A percentile compares a stretch with the other conserved stretches of the same genome.
Conservation (phyloP, 2,797 vertebrate genomes). For the Xenopus petersii region DNA sequence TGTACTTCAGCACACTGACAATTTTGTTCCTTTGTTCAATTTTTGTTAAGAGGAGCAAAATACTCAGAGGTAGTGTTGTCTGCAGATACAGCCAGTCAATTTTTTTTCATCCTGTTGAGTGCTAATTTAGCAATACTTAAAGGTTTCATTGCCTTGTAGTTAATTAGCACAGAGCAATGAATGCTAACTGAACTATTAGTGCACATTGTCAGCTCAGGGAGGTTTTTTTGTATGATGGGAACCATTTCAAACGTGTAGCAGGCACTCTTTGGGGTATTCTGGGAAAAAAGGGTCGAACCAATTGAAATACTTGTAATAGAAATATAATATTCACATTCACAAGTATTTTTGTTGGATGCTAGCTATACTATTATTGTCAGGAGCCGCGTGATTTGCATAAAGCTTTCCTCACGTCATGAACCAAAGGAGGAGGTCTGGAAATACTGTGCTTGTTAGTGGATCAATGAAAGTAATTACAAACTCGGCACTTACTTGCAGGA, state of each 20-base stretch:
- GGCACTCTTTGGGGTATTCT: constrained; percentile 46
- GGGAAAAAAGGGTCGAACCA: constrained; percentile 45
- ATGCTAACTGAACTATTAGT: constrained; percentile 47
- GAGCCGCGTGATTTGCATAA: constrained; percentile 42
- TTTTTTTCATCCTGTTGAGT: constrained; percentile 49
- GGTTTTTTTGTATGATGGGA: constrained; percentile 34
- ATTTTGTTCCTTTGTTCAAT: constrained; percentile 25
- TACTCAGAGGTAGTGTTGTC: constrained; percentile 21
- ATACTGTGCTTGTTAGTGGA: constrained; percentile 55
- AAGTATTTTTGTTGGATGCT: constrained; percentile 55
- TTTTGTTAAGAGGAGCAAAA: constrained; percentile 33
- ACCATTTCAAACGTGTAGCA: constrained; percentile 31
- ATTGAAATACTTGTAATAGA: constrained; percentile 43
- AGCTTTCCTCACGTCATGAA: constrained; percentile 54
- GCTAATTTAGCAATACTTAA: constrained; percentile 50
- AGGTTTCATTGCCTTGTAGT: constrained; percentile 48
- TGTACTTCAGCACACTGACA: constrained; percentile 33
- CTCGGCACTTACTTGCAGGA: constrained; percentile 51
- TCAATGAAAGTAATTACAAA: constrained; percentile 71
- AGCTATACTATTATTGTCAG: constrained; percentile 49
- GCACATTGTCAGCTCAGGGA: constrained; percentile 35
- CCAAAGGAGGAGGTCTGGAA: constrained; percentile 59
- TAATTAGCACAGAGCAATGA: constrained; percentile 47
- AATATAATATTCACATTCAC: constrained; percentile 53
- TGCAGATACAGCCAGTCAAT: constrained; percentile 43